These are phyloP conservation scores for Notolepis coatsorum DNA, from an alignment of 2,797 vertebrate species.

Conservation along the genomic window DNA sequence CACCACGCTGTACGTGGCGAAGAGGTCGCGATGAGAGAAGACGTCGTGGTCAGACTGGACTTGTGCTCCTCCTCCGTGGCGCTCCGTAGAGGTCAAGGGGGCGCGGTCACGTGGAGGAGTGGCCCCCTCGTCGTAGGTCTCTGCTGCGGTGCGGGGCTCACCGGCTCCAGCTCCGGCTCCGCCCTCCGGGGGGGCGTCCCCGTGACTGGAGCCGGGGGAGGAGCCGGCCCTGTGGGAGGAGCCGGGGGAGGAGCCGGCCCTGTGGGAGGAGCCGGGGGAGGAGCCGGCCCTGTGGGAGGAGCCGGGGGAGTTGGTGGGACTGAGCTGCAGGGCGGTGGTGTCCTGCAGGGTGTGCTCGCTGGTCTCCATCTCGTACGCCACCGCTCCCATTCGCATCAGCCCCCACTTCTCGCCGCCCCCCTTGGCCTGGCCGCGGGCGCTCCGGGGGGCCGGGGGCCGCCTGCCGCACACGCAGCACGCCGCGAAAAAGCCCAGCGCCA, in stretches of 20 bases:
- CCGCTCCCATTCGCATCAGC: conserved; percentile 80
- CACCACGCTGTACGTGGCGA: too few species aligned
- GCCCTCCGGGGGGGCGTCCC: conserved; percentile 42
- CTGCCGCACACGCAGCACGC: conserved; percentile 88
- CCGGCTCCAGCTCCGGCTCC: conserved; percentile 70
- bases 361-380: conserved; percentile 91
- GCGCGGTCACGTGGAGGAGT: conserved; percentile 47
- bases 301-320: conserved; percentile 87
- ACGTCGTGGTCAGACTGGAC: conserved; percentile 64
- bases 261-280: too few species aligned
- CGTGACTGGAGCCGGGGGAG: conserved; percentile 75
- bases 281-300: conserved; percentile 86
- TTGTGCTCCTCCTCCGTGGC: conserved; percentile 19
- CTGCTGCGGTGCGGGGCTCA: conserved; percentile 56
- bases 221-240: too few species aligned
- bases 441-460: conserved; percentile 72
- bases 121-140: conserved; percentile 71
- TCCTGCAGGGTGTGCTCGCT: conserved; percentile 95
- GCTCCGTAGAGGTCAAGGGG: conserved; percentile 11
- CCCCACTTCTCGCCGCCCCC: conserved; percentile 80
- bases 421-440: conserved; percentile 61
- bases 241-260: too few species aligned
- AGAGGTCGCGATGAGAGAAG: too few species aligned
- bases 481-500: conserved; percentile 88
- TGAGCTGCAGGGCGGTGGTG: conserved; percentile 92